phyloP scores from a whole-genome alignment of 1,140 invertebrate genomes.

The Drosophila ananassae region DNA sequence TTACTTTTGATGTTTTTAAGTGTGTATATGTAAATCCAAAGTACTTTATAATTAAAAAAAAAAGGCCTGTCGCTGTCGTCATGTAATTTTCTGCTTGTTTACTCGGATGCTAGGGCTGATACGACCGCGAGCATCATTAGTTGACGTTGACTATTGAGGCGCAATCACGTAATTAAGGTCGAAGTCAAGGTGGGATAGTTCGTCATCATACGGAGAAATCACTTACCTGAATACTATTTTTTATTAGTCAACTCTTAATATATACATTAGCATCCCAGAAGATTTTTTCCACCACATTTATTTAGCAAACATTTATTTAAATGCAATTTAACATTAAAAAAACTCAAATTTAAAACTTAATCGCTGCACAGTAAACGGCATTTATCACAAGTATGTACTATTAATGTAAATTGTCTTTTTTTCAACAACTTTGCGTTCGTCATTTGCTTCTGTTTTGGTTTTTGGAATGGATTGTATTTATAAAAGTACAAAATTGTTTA shows the following conservation, averaged over 20 bases:
- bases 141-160: not conserved
- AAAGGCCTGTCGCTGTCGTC: constrained; percentile 44
- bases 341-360: constrained; percentile 58
- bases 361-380: constrained; percentile 66
- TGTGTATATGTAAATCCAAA: constrained; percentile 65
- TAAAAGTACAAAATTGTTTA: constrained; percentile 77
- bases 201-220: not conserved
- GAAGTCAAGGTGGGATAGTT: constrained; percentile 22
- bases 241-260: not conserved
- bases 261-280: no score
- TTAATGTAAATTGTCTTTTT: constrained; percentile 39
- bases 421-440: constrained; percentile 46
- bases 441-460: constrained; percentile 23
- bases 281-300: constrained; percentile 12
- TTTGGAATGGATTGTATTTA: constrained; percentile 50
- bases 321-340: constrained; percentile 75
- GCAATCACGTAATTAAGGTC: constrained; percentile 36
- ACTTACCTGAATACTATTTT: not conserved
- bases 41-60: constrained; percentile 65
- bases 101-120: not conserved
- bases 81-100: constrained; percentile 20
- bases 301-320: constrained; percentile 75
- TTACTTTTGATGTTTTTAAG: constrained; percentile 37
- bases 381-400: constrained; percentile 78
- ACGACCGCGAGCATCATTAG: constrained; percentile 19